Percentiles rank a stretch among this genome's conserved stretches.
Evolutionary conservation across 1,140 invertebrate species (phyloP).

Genomic region (Drosophila bifasciata): DNA sequence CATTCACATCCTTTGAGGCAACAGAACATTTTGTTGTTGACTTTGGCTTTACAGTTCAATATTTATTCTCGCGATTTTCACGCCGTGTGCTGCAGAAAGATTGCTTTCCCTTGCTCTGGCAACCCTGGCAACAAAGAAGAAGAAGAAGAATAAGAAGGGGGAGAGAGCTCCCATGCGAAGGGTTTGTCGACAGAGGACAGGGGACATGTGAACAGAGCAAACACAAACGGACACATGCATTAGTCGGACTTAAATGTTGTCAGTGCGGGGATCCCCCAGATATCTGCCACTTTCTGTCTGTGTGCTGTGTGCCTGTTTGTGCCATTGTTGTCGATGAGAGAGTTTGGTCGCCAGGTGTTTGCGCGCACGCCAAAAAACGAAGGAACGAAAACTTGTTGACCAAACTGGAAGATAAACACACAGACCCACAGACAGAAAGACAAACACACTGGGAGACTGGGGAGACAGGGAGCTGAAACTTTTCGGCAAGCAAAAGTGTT

Average conservation of each 20-base stretch:
- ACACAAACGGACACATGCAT: slow-evolving; percentile 78
- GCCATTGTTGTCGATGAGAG: slow-evolving; percentile 22
- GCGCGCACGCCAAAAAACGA: slow-evolving; percentile 56
- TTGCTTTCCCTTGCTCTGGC: slow-evolving; percentile 46
- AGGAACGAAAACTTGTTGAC: slow-evolving; percentile 65
- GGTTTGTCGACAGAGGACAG: slow-evolving; percentile 14
- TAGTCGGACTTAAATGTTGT: slow-evolving; percentile 78
- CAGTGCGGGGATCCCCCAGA: slow-evolving; percentile 23
- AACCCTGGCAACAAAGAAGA: slow-evolving; percentile 27
- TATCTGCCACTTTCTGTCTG: background rate
- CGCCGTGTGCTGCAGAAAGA: slow-evolving; percentile 64
- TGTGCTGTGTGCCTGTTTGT: background rate
- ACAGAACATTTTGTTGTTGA: slow-evolving; percentile 58
- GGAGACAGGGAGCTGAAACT: slow-evolving; percentile 31
- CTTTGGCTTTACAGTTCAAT: slow-evolving; percentile 83
- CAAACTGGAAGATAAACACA: slow-evolving; percentile 78
- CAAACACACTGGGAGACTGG: slow-evolving; percentile 10
- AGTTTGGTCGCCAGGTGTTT: slow-evolving; percentile 61
- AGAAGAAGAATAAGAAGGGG: background rate
- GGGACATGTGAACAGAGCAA: slow-evolving; percentile 71
- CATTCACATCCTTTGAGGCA: slow-evolving; percentile 28
- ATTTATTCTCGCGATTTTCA: slow-evolving; percentile 83
- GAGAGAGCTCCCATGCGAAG: slow-evolving; percentile 29
- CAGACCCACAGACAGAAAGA: slow-evolving; percentile 37
- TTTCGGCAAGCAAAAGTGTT: slow-evolving; percentile 69